Evolutionary conservation across 2,797 vertebrate genomes (phyloP).

Genomic region (Sebastes steindachneri): DNA sequence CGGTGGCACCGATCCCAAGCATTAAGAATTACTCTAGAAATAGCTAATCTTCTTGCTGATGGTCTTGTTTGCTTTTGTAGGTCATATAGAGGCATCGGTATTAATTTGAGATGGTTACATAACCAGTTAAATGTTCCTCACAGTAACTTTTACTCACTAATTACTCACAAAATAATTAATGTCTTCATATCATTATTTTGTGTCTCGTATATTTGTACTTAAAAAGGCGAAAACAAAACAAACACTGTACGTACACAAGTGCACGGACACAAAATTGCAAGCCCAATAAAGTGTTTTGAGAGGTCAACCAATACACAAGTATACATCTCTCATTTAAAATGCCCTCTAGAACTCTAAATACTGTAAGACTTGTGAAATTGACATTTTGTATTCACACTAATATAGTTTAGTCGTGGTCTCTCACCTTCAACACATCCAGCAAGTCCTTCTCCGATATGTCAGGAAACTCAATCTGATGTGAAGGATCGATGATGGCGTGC

Average conservation of each 20-base stretch:
- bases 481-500: conserved; percentile 93
- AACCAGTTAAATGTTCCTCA: neutral
- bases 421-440: conserved; percentile 93
- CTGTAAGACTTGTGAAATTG: neutral
- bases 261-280: neutral
- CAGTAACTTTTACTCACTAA: neutral
- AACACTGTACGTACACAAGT: neutral
- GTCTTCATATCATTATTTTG: neutral
- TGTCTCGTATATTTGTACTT: neutral
- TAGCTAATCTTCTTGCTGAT: neutral
- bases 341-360: too few relatives aligned
- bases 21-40: neutral
- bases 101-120: neutral
- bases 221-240: neutral
- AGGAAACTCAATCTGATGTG: conserved; percentile 91
- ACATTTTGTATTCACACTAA: neutral
- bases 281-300: neutral
- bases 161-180: neutral
- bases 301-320: neutral
- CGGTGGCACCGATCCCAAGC: neutral
- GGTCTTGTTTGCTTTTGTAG: neutral
- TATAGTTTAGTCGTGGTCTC: neutral
- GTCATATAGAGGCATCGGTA: neutral
- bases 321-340: too few relatives aligned
- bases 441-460: conserved; percentile 94